Evolutionary conservation across 1,140 invertebrate genomes (phyloP).

Genomic region (Zaprionus ghesquierei): DNA sequence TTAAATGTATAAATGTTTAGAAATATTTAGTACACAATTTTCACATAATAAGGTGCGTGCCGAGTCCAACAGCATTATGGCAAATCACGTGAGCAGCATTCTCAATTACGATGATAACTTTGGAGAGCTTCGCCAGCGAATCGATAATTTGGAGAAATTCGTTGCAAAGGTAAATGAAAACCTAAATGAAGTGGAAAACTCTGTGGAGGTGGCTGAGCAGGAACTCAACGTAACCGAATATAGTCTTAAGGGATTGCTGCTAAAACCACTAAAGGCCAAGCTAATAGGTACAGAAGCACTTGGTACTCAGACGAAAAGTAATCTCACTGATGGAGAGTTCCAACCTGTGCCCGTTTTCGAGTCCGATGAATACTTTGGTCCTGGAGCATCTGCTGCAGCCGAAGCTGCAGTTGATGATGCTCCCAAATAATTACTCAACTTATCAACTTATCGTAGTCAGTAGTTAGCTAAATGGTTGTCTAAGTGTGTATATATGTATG

Average conservation of each 20-base stretch:
- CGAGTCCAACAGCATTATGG: constrained; percentile 71
- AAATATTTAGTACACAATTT: neutral
- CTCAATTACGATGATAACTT: constrained; percentile 60
- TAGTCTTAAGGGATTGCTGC: constrained; percentile 68
- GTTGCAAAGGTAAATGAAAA: constrained; percentile 62
- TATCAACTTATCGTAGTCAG: neutral
- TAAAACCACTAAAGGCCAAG: constrained; percentile 70
- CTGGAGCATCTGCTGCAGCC: neutral
- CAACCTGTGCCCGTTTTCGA: constrained; percentile 62
- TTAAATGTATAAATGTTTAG: neutral
- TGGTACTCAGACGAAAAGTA: constrained; percentile 19
- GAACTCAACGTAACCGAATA: constrained; percentile 77
- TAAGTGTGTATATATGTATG: neutral
- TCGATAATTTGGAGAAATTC: constrained; percentile 71
- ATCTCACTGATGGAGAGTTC: constrained; percentile 62
- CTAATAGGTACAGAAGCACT: constrained; percentile 30
- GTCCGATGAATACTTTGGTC: constrained; percentile 61
- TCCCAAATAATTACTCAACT: neutral
- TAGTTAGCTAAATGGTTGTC: neutral
- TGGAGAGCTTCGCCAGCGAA: constrained; percentile 48
- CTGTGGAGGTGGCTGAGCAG: constrained; percentile 70
- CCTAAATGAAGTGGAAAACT: constrained; percentile 58
- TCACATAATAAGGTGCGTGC: constrained; percentile 58
- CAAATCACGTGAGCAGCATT: constrained; percentile 67
- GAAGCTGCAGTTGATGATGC: neutral